phyloP scores from a whole-genome alignment of 2,888 invertebrate species.

The Teinopalpus imperialis region DNA sequence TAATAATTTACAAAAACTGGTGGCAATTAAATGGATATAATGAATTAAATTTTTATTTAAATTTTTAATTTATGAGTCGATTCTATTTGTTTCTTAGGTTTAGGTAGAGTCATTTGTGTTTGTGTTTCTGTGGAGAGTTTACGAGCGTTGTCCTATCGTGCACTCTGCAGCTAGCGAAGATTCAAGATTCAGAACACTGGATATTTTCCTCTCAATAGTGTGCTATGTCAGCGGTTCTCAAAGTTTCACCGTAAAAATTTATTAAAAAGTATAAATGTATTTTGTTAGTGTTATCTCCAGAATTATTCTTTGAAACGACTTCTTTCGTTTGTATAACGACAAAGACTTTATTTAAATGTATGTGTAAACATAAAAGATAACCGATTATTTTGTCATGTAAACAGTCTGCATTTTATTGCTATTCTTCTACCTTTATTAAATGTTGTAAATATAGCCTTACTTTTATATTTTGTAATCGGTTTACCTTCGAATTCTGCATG shows the following conservation, averaged over 20 bases:
- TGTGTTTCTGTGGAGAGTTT: conserved; percentile 65
- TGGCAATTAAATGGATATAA: too few species aligned
- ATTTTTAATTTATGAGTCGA: conserved; percentile 7
- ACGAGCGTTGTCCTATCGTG: conserved; percentile 73
- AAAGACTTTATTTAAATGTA: neutral
- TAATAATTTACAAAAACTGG: too few species aligned
- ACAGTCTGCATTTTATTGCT: too few species aligned
- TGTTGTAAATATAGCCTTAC: too few species aligned
- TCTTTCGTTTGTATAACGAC: neutral
- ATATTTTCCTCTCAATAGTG: conserved; percentile 47
- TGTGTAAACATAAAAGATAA: neutral
- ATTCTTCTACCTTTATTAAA: too few species aligned
- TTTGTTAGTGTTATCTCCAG: neutral
- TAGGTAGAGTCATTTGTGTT: conserved; percentile 55
- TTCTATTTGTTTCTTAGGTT: conserved; percentile 43
- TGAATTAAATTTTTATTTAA: too few species aligned
- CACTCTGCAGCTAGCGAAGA: conserved; percentile 62
- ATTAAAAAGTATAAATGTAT: neutral
- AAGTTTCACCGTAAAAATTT: neutral
- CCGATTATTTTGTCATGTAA: neutral
- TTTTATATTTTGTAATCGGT: too few species aligned
- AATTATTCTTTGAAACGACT: neutral
- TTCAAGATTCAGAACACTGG: conserved; percentile 68
- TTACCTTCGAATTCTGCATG: too few species aligned
- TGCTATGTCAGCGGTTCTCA: conserved; percentile 28